phyloP scores from a whole-genome alignment of 1,140 invertebrate genomes.

The Heliconius congener region DNA sequence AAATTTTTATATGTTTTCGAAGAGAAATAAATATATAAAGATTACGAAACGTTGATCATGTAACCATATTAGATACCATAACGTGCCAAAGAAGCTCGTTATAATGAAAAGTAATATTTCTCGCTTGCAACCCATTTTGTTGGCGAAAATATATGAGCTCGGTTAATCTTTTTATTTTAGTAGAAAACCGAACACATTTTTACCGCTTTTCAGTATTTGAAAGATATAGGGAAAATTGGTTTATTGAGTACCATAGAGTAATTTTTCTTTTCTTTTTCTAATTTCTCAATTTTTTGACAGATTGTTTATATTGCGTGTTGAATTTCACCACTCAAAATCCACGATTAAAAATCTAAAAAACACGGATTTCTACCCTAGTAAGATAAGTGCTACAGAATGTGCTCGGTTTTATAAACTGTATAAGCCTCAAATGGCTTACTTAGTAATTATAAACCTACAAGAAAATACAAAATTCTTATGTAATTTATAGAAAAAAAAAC shows the following conservation, averaged over 20 bases:
- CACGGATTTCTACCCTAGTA: too few relatives aligned
- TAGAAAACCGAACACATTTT: background rate
- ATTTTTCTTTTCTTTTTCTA: background rate
- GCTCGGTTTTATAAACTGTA: too few relatives aligned
- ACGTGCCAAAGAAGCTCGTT: background rate
- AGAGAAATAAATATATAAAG: background rate
- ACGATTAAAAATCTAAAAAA: background rate
- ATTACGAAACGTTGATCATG: background rate
- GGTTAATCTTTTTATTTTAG: slow-evolving; percentile 6
- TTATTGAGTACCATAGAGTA: background rate
- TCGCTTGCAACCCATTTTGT: background rate
- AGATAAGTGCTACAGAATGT: too few relatives aligned
- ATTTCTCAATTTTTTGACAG: background rate
- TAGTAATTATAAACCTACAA: too few relatives aligned
- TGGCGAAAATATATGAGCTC: background rate
- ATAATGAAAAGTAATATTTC: slow-evolving; percentile 13
- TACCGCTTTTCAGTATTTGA: background rate
- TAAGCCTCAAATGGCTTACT: too few relatives aligned
- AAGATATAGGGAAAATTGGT: background rate
- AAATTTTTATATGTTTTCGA: too few relatives aligned
- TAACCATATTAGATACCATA: background rate
- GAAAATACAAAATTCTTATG: too few relatives aligned
- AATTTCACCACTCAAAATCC: background rate
- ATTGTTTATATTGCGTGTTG: background rate
- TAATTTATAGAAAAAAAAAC: too few relatives aligned